Conservation (phyloP, 2,797 vertebrate species). For the Sebastes hubbsi region DNA sequence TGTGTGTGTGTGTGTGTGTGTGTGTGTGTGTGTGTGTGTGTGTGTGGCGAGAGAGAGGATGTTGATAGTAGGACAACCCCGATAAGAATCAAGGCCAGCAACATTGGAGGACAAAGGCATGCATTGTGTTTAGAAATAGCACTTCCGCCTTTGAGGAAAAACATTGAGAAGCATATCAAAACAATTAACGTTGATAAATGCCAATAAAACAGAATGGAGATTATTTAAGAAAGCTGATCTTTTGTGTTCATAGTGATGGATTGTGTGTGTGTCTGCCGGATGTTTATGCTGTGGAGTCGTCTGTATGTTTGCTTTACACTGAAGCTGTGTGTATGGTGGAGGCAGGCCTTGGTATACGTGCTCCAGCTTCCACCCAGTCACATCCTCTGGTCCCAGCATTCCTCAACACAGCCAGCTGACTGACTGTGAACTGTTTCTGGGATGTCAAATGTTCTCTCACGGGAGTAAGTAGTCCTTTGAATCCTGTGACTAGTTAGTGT, state of each 20-base stretch:
- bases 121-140: conserved; percentile 66
- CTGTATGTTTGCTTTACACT: conserved; percentile 69
- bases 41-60: conserved; percentile 58
- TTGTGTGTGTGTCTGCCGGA: conserved; percentile 48
- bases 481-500: not conserved
- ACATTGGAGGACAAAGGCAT: conserved; percentile 64
- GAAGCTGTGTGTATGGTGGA: conserved; percentile 37
- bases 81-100: conserved; percentile 71
- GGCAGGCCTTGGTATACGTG: conserved; percentile 31
- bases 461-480: not conserved
- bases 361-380: conserved; percentile 36
- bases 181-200: conserved; percentile 44
- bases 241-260: conserved; percentile 21
- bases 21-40: not conserved
- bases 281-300: conserved; percentile 65
- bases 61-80: conserved; percentile 58
- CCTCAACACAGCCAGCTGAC: conserved; percentile 24
- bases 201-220: conserved; percentile 32
- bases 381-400: conserved; percentile 54
- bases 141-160: conserved; percentile 68
- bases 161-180: conserved; percentile 48
- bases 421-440: not conserved
- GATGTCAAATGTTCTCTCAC: not conserved
- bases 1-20: conserved; percentile 8
- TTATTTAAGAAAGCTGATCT: conserved; percentile 56